phyloP scores from a whole-genome alignment of 2,113 vertebrate species.

The Microtus pennsylvanicus region DNA sequence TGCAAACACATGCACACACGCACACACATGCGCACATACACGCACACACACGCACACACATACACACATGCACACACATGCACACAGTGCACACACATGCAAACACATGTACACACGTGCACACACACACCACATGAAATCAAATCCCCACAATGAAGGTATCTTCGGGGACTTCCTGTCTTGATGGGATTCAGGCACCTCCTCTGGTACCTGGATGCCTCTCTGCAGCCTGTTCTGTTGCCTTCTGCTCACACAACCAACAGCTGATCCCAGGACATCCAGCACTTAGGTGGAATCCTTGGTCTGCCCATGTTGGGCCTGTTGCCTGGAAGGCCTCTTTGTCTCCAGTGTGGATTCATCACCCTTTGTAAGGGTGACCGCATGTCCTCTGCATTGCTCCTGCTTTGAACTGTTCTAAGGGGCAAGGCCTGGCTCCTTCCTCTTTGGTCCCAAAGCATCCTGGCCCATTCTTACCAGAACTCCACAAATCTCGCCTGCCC shows the following conservation, averaged over 20 bases:
- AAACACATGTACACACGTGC: no score
- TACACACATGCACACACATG: no score
- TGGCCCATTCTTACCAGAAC: neutral
- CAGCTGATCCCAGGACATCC: no score
- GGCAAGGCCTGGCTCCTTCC: neutral
- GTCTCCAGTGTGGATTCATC: neutral
- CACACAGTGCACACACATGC: no score
- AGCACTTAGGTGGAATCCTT: accelerated
- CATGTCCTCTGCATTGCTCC: neutral
- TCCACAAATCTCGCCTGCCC: no score
- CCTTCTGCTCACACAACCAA: neutral
- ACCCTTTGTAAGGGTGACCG: neutral
- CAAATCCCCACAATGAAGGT: neutral
- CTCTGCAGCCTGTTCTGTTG: neutral
- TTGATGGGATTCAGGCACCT: neutral
- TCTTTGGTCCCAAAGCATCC: neutral
- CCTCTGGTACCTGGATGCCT: accelerated
- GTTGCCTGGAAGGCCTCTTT: neutral
- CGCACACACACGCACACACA: no score
- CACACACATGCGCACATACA: no score
- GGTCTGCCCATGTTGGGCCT: accelerated
- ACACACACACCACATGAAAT: neutral
- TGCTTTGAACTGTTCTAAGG: neutral
- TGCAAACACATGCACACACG: no score
- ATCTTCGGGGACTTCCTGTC: neutral